A percentile compares a stretch with the other conserved stretches of the same genome.
Evolutionary conservation across 2,113 vertebrate genomes (phyloP).

Genomic region (Herpetotheres cachinnans): DNA sequence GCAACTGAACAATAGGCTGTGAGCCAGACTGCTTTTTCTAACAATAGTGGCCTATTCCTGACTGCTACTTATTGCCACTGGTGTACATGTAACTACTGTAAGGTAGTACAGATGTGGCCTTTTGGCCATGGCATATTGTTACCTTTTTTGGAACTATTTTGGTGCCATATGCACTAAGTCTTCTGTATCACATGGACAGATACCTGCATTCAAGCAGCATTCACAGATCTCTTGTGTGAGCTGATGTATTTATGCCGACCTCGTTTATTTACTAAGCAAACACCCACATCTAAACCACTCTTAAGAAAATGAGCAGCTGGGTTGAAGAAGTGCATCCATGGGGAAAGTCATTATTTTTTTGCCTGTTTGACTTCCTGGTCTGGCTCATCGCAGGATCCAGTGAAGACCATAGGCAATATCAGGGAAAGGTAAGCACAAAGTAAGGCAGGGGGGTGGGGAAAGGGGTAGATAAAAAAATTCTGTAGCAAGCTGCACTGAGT

Average conservation of each 20-base stretch:
- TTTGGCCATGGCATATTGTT: background rate
- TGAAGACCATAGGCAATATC: background rate
- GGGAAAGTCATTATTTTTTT: background rate
- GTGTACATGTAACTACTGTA: background rate
- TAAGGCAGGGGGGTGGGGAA: rapidly evolving
- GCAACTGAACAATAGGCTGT: background rate
- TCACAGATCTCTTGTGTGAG: background rate
- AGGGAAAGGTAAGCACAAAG: background rate
- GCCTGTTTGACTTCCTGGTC: background rate
- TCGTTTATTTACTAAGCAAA: background rate
- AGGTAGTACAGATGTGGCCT: background rate
- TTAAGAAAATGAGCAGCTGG: background rate
- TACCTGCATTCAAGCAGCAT: background rate
- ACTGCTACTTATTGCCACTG: background rate
- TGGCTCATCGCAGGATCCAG: background rate
- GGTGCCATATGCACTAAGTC: background rate
- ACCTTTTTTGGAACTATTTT: background rate
- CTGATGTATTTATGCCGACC: background rate
- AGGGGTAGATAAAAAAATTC: background rate
- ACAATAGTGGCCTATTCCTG: background rate
- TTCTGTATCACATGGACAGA: background rate
- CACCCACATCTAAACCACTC: background rate
- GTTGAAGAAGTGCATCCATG: background rate
- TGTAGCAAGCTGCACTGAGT: background rate
- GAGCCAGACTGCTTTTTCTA: background rate